phyloP scores from a whole-genome alignment of 2,888 invertebrate species.

The Pogonocherus hispidulus region DNA sequence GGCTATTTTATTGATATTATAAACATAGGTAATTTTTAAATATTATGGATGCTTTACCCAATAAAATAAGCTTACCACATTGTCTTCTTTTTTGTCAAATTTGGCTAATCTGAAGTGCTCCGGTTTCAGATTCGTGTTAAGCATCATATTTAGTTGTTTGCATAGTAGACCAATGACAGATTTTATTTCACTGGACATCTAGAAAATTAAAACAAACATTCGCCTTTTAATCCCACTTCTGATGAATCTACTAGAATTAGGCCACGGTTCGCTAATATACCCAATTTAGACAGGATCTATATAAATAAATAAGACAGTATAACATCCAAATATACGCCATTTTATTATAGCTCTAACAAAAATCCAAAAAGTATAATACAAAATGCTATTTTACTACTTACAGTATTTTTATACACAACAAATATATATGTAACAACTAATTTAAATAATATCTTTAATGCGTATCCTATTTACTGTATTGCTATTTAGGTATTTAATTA shows the following conservation, averaged over 20 bases:
- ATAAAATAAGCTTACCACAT: slow-evolving; percentile 64
- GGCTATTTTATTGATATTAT: too few relatives aligned
- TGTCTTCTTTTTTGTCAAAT: slow-evolving; percentile 58
- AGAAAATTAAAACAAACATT: not conserved
- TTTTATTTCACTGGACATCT: slow-evolving; percentile 56
- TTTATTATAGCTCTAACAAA: slow-evolving; percentile 70
- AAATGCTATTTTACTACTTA: slow-evolving; percentile 66
- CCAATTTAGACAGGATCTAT: not conserved
- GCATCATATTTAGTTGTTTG: slow-evolving; percentile 60
- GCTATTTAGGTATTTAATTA: slow-evolving; percentile 48
- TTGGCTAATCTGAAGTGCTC: slow-evolving; percentile 65
- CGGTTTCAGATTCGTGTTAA: slow-evolving; percentile 58
- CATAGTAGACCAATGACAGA: slow-evolving; percentile 61
- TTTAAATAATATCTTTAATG: slow-evolving; percentile 45
- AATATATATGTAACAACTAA: slow-evolving; percentile 56
- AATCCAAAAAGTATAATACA: slow-evolving; percentile 68
- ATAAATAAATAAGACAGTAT: slow-evolving; percentile 46
- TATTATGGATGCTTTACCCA: too few relatives aligned
- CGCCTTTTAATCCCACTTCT: not conserved
- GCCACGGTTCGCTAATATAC: not conserved
- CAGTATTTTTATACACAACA: slow-evolving; percentile 66
- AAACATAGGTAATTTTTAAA: too few relatives aligned
- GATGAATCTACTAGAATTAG: too few relatives aligned
- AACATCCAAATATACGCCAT: slow-evolving; percentile 71
- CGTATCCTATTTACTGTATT: slow-evolving; percentile 48